Base-by-base conservation (phyloP, 2,113 vertebrate species). In the Ophthalmolycus amberensis region DNA sequence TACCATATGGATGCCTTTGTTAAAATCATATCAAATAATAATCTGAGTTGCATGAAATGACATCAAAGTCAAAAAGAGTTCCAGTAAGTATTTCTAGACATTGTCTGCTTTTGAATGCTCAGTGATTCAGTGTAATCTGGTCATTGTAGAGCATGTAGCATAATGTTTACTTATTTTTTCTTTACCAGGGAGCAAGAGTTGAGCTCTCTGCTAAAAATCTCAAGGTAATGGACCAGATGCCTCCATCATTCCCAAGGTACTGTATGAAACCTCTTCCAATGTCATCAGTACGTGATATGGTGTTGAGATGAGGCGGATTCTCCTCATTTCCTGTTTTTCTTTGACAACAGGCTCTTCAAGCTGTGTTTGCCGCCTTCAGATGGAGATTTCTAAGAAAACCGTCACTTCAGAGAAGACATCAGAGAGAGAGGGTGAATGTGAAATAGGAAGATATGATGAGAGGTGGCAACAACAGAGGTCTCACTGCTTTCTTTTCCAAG, bases 201-300 rank as follows among this genome's bases (percentile, higher is more conserved):
- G 98, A 99, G 93, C 98, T 99, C 85, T 96, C 97, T 87, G 98
- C 97, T 85, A 99, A 98, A 93, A 99, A 99, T 86, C 95, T 98
- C 68, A 97, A 97, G 90, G 96, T 99, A 87, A 99, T 98, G 97
- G 98, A 99, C 93, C 97, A 98, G 95, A 98, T 98, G 97, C 96
- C 97, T 32, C 95, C 96, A 68, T 94, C 92, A 81, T 97, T 97
- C 58, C 97, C 98, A 42, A 96, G 98, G 98, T 99, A 95, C 85
- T 22, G 48, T 56, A 62, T 46, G 40, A 73, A 79, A 67, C 6
- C 32, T 69, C 6, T 60, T 29, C 27, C 1, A 7, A 29, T 18
- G 14, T 42, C 59, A 34, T 80, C 60, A 46, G 18, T 18, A 75
- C 32, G 40, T 25, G 44, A 34, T 63, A 56, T 62, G 32, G 5